phyloP scores from a whole-genome alignment of 2,888 invertebrate species.

The Pachymerium ferrugineum region DNA sequence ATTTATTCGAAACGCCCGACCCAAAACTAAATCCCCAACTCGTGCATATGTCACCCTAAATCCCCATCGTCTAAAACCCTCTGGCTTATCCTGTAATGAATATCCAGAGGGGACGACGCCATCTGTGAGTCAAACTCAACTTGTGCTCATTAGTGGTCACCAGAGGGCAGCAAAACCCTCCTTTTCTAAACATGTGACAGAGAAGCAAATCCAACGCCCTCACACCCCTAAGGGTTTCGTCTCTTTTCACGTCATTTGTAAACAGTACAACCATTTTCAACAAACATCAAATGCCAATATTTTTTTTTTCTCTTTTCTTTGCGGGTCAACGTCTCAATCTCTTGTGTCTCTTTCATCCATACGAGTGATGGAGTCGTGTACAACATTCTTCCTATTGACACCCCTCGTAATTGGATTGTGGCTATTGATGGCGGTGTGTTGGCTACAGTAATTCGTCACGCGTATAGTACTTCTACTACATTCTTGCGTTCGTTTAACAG shows the following conservation, averaged over 20 bases:
- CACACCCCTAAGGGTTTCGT: not conserved
- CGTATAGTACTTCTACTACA: too few relatives aligned
- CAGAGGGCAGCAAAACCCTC: not conserved
- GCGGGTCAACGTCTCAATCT: not conserved
- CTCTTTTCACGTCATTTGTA: not conserved
- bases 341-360: not conserved
- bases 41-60: not conserved
- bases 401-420: constrained; percentile 12
- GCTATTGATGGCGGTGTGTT: not conserved
- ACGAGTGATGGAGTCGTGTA: constrained; percentile 13
- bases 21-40: too few relatives aligned
- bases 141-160: not conserved
- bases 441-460: constrained; percentile 7
- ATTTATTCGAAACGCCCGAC: not conserved
- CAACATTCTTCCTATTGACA: not conserved
- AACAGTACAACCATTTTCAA: not conserved
- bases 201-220: not conserved
- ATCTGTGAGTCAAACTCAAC: not conserved
- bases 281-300: not conserved
- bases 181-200: not conserved
- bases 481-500: not conserved
- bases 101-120: too few relatives aligned
- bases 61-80: not conserved
- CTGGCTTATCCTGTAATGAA: constrained; percentile 3
- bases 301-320: not conserved